phyloP scores from a whole-genome alignment of 1,140 invertebrate genomes.

The Potamilus streckersoni region DNA sequence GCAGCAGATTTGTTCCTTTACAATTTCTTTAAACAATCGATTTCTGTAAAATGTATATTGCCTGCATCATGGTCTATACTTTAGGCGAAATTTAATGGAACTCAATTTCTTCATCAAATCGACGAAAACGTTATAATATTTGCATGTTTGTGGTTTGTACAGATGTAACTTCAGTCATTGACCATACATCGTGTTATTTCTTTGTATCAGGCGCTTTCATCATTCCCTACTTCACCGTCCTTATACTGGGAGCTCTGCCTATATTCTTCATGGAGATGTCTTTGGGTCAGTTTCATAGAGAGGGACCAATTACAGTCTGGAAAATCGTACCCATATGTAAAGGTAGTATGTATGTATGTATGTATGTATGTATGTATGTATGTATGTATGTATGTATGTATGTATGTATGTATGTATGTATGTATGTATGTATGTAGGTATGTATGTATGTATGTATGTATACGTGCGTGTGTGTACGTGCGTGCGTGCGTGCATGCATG shows the following conservation, averaged over 20 bases:
- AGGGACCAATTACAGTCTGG: constrained; percentile 72
- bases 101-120: background rate
- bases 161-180: background rate
- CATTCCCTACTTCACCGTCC: constrained; percentile 66
- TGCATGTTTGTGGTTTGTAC: background rate
- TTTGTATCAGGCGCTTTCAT: constrained; percentile 64
- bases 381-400: background rate
- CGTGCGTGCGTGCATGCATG: too few relatives aligned
- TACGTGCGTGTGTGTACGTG: background rate
- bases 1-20: background rate
- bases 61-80: background rate
- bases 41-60: background rate
- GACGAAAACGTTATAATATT: background rate
- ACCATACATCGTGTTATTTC: constrained; percentile 5
- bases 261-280: constrained; percentile 70
- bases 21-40: background rate
- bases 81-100: background rate
- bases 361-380: background rate
- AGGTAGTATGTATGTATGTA: constrained; percentile 73
- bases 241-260: constrained; percentile 68
- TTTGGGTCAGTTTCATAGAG: constrained; percentile 68
- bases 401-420: background rate
- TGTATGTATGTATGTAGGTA: too few relatives aligned
- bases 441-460: background rate
- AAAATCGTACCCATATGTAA: constrained; percentile 94